Evolutionary conservation across 2,888 invertebrate species (phyloP), one percentile per base, ranked within the genome.

Genomic region (Melangyna quadrimaculata): DNA sequence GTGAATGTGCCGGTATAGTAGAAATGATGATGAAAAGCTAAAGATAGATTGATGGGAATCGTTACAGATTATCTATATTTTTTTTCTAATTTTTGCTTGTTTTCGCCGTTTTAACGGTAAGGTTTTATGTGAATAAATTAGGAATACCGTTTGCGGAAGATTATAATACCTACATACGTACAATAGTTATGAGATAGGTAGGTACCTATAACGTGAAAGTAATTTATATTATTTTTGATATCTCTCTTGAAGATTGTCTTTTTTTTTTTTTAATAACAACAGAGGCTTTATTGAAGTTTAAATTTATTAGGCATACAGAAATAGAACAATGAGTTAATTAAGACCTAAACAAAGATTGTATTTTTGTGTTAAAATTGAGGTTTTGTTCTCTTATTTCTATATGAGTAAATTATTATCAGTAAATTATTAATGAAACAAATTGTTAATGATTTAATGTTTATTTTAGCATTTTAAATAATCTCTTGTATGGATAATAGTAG

Each of bases 41-140:
- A 27, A 75, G 61, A 63, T 70, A 35, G 53, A 53, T 70, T 51
- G 27, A 51, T 65, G 78, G 73, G 67, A 79, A 78, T 65, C 57
- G 72, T 35, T 55, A 59, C 59, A 63, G 40, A 72, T 40, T 65
- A 51, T 53, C 2, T 6, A 4, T 12, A 22, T n/a, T 29, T 9
- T 55, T 29, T 10, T 55, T 17, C 27, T 6, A 27, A 12, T 59
- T 29, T 27, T 51, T 81, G 59, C 37, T 77, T 72, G 32, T 77
- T 78, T 78, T 67, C 59, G 72, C 81, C 81, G 71, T 81, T 77
- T 81, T 70, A 55, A 70, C 75, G 80, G 75, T 51, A 55, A n/a
- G 48, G 69, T 75, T 75, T 43, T 43, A 24, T 65, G 29, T 24
- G 63, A 70, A 70, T 70, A 57, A 70, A 65, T 75, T 65, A 24